phyloP scores from a whole-genome alignment of 2,888 invertebrate species.

The Agrilus mali region DNA sequence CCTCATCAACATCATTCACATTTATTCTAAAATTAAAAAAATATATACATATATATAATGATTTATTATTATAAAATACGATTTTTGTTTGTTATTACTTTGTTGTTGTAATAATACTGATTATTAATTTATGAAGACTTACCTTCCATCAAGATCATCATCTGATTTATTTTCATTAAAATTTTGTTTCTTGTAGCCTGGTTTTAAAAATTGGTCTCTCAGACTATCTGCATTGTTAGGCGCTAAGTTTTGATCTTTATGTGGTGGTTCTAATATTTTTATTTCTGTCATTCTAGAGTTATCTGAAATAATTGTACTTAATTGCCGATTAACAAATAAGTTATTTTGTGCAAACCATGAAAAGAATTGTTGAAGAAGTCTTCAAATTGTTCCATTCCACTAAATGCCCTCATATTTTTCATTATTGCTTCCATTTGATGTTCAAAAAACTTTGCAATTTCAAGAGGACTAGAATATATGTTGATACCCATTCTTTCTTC shows the following conservation, averaged over 20 bases:
- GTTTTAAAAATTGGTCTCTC: slow-evolving; percentile 42
- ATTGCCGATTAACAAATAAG: no score
- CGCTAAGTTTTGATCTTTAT: not conserved
- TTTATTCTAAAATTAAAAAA: slow-evolving; percentile 17
- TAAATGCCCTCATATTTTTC: slow-evolving; percentile 31
- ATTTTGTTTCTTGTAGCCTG: slow-evolving; percentile 29
- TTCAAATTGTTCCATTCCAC: slow-evolving; percentile 11
- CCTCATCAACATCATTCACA: slow-evolving; percentile 18
- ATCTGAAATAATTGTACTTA: no score
- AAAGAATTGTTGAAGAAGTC: slow-evolving; percentile 1
- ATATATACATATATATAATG: no score
- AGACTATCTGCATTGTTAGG: slow-evolving; percentile 22
- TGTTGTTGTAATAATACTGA: slow-evolving; percentile 1
- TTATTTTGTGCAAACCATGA: slow-evolving; percentile 3
- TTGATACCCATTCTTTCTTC: slow-evolving; percentile 30
- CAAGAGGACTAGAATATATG: slow-evolving; percentile 45
- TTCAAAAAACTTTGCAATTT: slow-evolving; percentile 48
- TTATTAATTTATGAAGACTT: slow-evolving; percentile 13
- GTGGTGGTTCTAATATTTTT: not conserved
- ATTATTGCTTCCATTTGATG: slow-evolving; percentile 45
- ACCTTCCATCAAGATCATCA: slow-evolving; percentile 45
- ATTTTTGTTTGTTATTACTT: not conserved
- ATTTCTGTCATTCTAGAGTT: no score
- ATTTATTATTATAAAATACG: no score
- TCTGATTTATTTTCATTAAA: slow-evolving; percentile 27